phyloP scores from a whole-genome alignment of 2,797 vertebrate species.

The Spondyliosoma cantharus region DNA sequence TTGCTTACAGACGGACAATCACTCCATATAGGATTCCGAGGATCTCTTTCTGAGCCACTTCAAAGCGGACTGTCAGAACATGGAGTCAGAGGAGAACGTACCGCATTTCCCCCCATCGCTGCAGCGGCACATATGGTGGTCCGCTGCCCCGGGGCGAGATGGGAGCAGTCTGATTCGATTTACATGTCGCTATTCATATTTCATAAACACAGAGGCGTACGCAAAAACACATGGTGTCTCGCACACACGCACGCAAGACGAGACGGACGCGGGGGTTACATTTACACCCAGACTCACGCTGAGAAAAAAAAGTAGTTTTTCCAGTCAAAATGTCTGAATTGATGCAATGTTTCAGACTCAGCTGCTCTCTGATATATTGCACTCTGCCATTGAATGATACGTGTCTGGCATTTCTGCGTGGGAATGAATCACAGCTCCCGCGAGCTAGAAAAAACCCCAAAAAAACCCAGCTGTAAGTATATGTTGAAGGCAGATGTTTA shows the following conservation, averaged over 20 bases:
- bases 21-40: slow-evolving; percentile 17
- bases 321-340: slow-evolving; percentile 12
- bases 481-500: slow-evolving; percentile 68
- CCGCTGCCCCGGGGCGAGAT: slow-evolving; percentile 27
- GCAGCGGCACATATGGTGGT: slow-evolving; percentile 42
- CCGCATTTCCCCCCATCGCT: slow-evolving; percentile 20
- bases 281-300: not conserved
- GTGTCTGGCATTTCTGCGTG: slow-evolving; percentile 37
- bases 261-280: not conserved
- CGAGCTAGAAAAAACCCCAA: slow-evolving; percentile 37
- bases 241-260: not conserved
- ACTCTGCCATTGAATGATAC: slow-evolving; percentile 42
- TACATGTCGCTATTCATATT: slow-evolving; percentile 51
- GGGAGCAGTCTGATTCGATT: slow-evolving; percentile 48
- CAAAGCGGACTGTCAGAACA: slow-evolving; percentile 39
- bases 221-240: not conserved
- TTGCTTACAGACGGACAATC: slow-evolving; percentile 37
- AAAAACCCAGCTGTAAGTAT: slow-evolving; percentile 45
- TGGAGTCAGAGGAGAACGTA: slow-evolving; percentile 10
- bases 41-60: slow-evolving; percentile 42
- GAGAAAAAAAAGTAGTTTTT: slow-evolving; percentile 15
- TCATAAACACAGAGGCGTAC: slow-evolving; percentile 33
- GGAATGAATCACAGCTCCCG: slow-evolving; percentile 46
- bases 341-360: slow-evolving; percentile 16
- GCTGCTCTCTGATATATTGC: not conserved